Percentiles rank a stretch among this genome's conserved stretches.
phyloP scores from a whole-genome alignment of 2,113 vertebrate genomes.

The Setophaga petechia region DNA sequence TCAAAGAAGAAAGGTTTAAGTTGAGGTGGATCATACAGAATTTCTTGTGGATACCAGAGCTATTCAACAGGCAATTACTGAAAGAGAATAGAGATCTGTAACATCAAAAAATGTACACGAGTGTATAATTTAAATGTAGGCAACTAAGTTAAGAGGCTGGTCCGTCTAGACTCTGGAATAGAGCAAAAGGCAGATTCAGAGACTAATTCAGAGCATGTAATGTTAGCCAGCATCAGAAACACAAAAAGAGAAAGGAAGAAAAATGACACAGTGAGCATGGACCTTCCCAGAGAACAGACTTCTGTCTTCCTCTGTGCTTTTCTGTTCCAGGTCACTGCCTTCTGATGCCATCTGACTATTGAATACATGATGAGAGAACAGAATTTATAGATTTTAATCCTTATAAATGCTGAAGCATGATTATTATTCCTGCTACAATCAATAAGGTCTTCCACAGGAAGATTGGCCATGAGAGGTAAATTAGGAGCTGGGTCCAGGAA shows the following conservation, averaged over 20 bases:
- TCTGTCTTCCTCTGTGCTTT: neutral
- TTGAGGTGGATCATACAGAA: neutral
- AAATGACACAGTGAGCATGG: neutral
- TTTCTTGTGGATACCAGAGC: neutral
- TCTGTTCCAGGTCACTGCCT: neutral
- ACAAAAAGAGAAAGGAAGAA: neutral
- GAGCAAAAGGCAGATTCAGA: neutral
- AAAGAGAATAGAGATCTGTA: neutral
- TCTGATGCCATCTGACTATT: neutral
- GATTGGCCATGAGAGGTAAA: neutral
- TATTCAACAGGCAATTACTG: neutral
- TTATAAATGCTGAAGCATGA: neutral
- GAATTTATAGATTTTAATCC: constrained; percentile 9
- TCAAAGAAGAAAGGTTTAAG: neutral
- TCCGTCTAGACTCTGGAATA: neutral
- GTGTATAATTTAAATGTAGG: neutral
- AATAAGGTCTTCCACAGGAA: neutral
- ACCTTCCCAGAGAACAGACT: neutral
- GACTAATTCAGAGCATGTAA: neutral
- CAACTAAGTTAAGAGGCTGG: neutral
- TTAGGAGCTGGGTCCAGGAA: neutral
- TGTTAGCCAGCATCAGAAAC: neutral
- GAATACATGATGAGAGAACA: neutral
- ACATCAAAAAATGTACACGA: neutral
- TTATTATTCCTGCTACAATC: neutral